Evolutionary conservation across 2,888 invertebrate genomes (phyloP).

Genomic region (Tetranychus piercei): DNA sequence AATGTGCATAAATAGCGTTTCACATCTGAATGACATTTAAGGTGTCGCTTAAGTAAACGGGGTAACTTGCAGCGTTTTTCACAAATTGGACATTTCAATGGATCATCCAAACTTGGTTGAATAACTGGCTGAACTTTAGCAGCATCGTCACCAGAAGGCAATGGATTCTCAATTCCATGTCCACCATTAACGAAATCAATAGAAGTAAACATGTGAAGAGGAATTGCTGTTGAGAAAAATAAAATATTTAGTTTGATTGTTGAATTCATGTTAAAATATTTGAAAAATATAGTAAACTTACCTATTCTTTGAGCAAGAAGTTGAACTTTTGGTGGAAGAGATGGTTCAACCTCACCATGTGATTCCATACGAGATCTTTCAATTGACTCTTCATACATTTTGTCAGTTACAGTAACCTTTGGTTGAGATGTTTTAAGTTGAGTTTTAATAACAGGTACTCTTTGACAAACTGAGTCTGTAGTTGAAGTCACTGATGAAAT

Average conservation of each 20-base stretch:
- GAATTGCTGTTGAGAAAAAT: background rate
- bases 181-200: conserved; percentile 91
- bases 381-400: conserved; percentile 7
- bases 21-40: conserved; percentile 97
- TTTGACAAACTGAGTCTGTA: background rate
- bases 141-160: conserved; percentile 44
- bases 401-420: background rate
- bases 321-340: too few species aligned
- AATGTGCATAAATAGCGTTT: conserved; percentile 97
- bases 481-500: too few species aligned
- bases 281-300: too few species aligned
- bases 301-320: too few species aligned
- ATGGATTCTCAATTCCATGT: conserved; percentile 91
- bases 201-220: background rate
- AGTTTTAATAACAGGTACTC: too few species aligned
- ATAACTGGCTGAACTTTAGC: conserved; percentile 25
- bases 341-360: too few species aligned
- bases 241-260: too few species aligned
- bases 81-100: conserved; percentile 66
- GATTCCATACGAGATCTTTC: too few species aligned
- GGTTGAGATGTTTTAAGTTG: too few species aligned
- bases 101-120: conserved; percentile 42
- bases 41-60: conserved; percentile 86
- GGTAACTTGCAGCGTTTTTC: conserved; percentile 85
- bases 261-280: too few species aligned